Percentiles rank a stretch among this genome's conserved stretches.
phyloP scores from a whole-genome alignment of 2,113 vertebrate species.

The Galeopterus variegatus region DNA sequence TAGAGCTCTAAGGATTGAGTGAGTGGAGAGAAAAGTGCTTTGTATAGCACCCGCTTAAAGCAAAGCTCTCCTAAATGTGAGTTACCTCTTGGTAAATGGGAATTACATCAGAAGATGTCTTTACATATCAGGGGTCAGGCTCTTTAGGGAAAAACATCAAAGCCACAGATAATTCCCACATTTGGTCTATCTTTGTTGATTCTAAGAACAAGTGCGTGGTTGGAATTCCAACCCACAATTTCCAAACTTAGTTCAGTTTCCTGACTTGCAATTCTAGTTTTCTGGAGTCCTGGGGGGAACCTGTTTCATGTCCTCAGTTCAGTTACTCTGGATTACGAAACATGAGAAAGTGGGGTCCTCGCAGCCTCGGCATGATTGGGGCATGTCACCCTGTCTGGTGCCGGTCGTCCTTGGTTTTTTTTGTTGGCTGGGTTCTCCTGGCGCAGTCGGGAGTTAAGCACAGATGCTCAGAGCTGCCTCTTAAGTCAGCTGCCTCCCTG shows the following conservation, averaged over 20 bases:
- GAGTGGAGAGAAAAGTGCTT: background rate
- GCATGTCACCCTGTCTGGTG: fast-evolving
- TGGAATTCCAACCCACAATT: background rate
- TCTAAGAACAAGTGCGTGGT: background rate
- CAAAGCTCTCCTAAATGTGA: background rate
- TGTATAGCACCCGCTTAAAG: background rate
- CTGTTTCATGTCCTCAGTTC: background rate
- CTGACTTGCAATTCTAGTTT: background rate
- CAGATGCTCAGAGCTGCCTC: background rate
- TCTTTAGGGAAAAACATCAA: background rate
- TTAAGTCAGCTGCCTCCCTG: background rate
- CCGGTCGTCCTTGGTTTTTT: too few species aligned
- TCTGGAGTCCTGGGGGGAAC: background rate
- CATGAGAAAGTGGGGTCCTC: too few species aligned
- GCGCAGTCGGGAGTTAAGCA: background rate
- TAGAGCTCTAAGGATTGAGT: background rate
- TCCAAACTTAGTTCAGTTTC: background rate
- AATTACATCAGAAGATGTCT: background rate
- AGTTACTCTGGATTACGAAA: background rate
- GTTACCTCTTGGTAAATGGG: background rate
- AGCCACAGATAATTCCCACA: background rate
- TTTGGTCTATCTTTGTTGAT: background rate
- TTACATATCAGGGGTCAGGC: background rate
- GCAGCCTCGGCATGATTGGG: fast-evolving
- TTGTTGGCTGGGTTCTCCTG: too few species aligned